Conservation (phyloP, 2,113 vertebrate genomes). For the Oostethus manadensis region DNA sequence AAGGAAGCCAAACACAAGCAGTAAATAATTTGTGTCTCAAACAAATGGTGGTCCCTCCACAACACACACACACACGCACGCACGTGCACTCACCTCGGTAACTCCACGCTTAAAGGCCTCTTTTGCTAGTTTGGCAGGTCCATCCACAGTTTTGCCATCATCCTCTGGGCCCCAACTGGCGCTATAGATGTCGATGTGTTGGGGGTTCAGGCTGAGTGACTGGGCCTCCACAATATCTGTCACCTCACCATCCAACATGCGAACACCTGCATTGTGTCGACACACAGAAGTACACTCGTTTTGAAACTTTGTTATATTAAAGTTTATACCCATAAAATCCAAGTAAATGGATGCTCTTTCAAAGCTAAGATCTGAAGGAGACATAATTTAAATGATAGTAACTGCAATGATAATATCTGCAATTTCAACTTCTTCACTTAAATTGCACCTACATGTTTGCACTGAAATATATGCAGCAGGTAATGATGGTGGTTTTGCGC, state of each 20-base stretch:
- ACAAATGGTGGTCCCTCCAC: conserved; percentile 5
- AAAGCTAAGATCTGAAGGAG: neutral
- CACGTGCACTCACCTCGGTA: conserved; percentile 75
- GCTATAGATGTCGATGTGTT: conserved; percentile 90
- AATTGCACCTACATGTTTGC: neutral
- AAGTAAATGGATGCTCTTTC: neutral
- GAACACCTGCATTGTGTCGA: conserved; percentile 74
- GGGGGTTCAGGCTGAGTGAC: conserved; percentile 90
- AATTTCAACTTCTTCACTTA: neutral
- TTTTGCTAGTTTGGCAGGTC: conserved; percentile 90
- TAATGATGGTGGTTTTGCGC: neutral
- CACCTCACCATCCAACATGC: conserved; percentile 98
- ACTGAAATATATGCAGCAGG: conserved; percentile 1
- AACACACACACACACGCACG: conserved; percentile 65
- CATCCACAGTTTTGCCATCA: conserved; percentile 93
- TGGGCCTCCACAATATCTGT: conserved; percentile 95
- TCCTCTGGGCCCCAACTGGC: conserved; percentile 96
- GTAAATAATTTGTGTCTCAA: conserved; percentile 41
- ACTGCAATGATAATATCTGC: neutral
- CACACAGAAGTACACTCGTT: neutral
- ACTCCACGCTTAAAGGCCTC: conserved; percentile 92
- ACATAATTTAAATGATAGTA: neutral
- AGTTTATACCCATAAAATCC: neutral
- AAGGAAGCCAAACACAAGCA: conserved; percentile 40
- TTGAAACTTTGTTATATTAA: neutral